Percentiles rank a stretch among this genome's conserved stretches.
These are phyloP conservation scores for Gambusia affinis DNA, from an alignment of 2,113 vertebrate genomes.

Conservation along the genomic window DNA sequence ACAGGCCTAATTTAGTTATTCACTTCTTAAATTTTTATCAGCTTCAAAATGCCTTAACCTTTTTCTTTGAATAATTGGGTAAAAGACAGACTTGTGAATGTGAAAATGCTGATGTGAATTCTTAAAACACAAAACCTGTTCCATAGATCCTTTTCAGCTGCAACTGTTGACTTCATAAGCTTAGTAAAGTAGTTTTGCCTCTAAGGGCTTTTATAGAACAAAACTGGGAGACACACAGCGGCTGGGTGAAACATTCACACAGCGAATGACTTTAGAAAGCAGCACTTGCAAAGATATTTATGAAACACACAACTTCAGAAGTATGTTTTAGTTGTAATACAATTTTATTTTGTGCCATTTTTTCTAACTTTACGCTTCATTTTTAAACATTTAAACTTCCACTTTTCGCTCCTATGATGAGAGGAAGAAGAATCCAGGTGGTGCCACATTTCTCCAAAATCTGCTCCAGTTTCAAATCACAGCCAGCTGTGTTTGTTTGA, in stretches of 20 bases:
- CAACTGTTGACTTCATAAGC: not conserved
- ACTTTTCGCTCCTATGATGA: not conserved
- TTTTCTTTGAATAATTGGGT: not conserved
- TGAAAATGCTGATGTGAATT: not conserved
- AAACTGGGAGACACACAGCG: not conserved
- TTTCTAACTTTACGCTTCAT: not conserved
- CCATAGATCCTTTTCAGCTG: not conserved
- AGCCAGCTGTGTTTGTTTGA: conserved; percentile 1
- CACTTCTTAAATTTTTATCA: no score
- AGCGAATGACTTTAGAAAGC: not conserved
- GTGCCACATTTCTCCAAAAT: not conserved
- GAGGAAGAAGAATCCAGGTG: not conserved
- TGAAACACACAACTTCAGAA: not conserved
- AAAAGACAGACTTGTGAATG: not conserved
- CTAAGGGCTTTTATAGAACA: not conserved
- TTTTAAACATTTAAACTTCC: not conserved
- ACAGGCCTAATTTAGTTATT: no score
- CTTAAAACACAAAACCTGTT: not conserved
- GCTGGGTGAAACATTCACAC: no score
- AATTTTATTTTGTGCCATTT: not conserved
- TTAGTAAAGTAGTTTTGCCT: no score
- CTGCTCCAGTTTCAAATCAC: not conserved
- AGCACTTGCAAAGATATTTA: no score
- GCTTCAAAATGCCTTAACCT: no score
- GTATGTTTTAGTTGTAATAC: not conserved